Conservation (phyloP, 2,113 vertebrate genomes). For the Orthonyx spaldingii region DNA sequence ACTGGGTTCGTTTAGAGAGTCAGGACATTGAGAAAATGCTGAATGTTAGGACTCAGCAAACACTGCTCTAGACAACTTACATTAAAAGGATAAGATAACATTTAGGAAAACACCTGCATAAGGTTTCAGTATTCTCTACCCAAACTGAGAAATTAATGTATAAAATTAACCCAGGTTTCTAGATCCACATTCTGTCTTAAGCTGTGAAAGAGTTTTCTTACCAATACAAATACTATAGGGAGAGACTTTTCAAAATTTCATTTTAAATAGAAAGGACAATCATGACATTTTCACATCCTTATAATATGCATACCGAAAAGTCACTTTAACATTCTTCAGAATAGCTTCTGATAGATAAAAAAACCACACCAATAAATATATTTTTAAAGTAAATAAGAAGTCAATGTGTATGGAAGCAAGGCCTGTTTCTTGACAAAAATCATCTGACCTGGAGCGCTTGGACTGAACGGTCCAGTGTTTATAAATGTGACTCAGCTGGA, state of each 20-base stretch:
- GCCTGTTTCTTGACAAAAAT: not conserved
- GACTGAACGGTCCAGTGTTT: not conserved
- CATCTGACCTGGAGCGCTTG: not conserved
- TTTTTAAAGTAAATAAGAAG: not conserved
- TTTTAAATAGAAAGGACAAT: not conserved
- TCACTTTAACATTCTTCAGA: not conserved
- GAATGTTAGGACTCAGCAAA: not conserved
- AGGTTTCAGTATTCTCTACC: not conserved
- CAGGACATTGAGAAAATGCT: not conserved
- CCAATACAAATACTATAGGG: not conserved
- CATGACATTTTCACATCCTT: not conserved
- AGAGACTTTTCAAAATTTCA: not conserved
- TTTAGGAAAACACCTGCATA: not conserved
- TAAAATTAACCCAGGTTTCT: not conserved
- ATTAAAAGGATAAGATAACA: not conserved
- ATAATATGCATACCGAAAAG: not conserved
- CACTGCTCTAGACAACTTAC: not conserved
- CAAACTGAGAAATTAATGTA: not conserved
- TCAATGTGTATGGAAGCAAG: not conserved
- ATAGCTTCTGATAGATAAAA: not conserved
- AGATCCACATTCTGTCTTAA: not conserved
- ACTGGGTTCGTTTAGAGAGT: not conserved
- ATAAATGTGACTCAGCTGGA: constrained; percentile 8
- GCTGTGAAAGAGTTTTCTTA: not conserved
- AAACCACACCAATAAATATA: not conserved